Evolutionary conservation across 2,113 vertebrate genomes (phyloP), one percentile per base, ranked within the genome.

Genomic region (Melanerpes aurifrons): DNA sequence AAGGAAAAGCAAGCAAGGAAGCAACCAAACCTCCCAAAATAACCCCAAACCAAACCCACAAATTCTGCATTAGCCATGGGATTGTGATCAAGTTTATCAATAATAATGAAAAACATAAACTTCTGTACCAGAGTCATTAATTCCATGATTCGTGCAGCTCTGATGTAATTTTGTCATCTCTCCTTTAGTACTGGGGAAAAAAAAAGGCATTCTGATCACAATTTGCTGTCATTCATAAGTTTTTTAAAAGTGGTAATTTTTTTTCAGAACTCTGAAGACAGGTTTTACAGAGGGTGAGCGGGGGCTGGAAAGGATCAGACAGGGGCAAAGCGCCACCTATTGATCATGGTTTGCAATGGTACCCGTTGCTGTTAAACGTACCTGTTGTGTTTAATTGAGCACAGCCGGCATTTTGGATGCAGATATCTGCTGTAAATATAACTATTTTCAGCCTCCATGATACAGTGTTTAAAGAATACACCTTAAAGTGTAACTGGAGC

Each of bases 311-410:
- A 25, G 25, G 28, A 56, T 95, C 79, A 69, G 87, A 66, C 92
- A 97, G 98, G 94, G 96, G 83, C 31, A 98, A 98, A 92, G 97
- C 95, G 95, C 97, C 98, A 98, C 97, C 98, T 98, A 97, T 97
- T 96, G 98, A 82, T 67, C 10, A 20, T 1, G 75, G 10, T 17
- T 67, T 70, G 73, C n/a, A 58, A 57, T 50, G 7, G 3, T 6
- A 3, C 45, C 66, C 87, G 7, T 50, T 28, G 45, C 32, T 66
- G 17, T 1, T 67, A 29, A 29, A 21, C 40, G 64, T 37, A 74
- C 40, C 81, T 58, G 48, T 6, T 71, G 10, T 1, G 50, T 9
- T 21, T 4, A 2, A 3, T 0, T 0, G 6, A 35, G 32, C 21
- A 5, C 28, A 18, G 69, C 26, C 19, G 19, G 83, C 59, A 62